Evolutionary conservation across 2,797 vertebrate species (phyloP).

Genomic region (Agapornis canus): DNA sequence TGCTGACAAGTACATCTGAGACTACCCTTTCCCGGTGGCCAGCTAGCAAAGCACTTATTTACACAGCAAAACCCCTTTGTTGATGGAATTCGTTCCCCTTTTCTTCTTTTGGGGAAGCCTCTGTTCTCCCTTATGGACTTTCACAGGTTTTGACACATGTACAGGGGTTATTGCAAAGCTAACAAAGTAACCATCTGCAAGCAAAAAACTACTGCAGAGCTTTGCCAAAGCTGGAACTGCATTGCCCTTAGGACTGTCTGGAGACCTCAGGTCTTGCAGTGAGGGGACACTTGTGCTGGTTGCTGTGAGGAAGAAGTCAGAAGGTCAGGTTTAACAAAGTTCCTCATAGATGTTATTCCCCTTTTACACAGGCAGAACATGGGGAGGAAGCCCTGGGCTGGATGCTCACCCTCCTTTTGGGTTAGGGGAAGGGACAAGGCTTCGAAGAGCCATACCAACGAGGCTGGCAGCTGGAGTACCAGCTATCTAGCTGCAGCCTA

Average conservation of each 20-base stretch:
- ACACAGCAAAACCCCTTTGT: not conserved
- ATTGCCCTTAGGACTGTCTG: not conserved
- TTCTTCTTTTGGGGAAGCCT: not conserved
- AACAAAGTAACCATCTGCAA: not conserved
- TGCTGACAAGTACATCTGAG: not conserved
- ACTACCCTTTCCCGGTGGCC: not conserved
- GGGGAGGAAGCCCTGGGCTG: not conserved
- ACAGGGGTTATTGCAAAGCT: not conserved
- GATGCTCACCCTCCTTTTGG: fast-evolving
- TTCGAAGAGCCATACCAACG: not conserved
- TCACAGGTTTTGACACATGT: not conserved
- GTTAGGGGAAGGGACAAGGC: not conserved
- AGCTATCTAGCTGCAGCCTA: not conserved
- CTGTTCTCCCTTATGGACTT: not conserved
- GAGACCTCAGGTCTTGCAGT: not conserved
- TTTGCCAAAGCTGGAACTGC: not conserved
- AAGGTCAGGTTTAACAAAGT: not conserved
- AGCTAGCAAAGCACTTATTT: not conserved
- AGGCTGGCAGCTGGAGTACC: not conserved
- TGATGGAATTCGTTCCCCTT: not conserved
- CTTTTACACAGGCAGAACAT: fast-evolving
- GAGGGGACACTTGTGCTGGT: not conserved
- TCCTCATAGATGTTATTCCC: not conserved
- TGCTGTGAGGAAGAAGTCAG: not conserved
- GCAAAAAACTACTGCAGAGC: not conserved